Conservation (phyloP, 1,140 invertebrate genomes). For the Bursaphelenchus mucronatus region DNA sequence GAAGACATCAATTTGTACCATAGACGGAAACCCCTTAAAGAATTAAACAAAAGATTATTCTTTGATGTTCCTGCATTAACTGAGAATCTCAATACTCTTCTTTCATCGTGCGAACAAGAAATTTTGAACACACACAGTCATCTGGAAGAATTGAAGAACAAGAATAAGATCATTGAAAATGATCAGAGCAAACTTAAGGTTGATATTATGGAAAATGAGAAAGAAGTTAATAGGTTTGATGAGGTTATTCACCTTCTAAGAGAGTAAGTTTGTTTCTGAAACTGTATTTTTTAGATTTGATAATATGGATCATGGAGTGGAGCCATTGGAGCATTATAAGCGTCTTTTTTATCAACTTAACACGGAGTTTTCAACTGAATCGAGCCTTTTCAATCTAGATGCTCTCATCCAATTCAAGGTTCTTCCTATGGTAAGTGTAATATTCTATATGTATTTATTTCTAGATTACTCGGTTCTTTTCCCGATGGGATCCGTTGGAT, state of each 20-base stretch:
- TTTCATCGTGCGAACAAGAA: conserved; percentile 1
- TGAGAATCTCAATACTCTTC: conserved; percentile 64
- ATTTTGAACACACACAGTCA: neutral
- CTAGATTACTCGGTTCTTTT: conserved; percentile 69
- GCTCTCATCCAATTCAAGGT: conserved; percentile 63
- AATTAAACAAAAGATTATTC: conserved; percentile 47
- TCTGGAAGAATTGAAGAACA: neutral
- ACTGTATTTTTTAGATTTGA: neutral
- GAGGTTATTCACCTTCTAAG: conserved; percentile 33
- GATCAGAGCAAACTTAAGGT: neutral
- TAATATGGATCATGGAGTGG: conserved; percentile 10
- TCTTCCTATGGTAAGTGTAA: conserved; percentile 54
- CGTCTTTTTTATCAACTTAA: conserved; percentile 73
- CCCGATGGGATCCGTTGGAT: conserved; percentile 72
- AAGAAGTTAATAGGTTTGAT: conserved; percentile 30
- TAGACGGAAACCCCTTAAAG: conserved; percentile 33
- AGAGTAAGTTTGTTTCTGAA: too few species aligned
- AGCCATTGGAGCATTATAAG: conserved; percentile 64
- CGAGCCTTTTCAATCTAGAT: conserved; percentile 64
- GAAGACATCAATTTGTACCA: conserved; percentile 65
- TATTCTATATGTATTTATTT: conserved; percentile 19
- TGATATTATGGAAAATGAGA: neutral
- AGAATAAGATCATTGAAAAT: neutral
- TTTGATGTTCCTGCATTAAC: conserved; percentile 78
- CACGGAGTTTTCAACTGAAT: conserved; percentile 65